Percentiles rank a stretch among this genome's conserved stretches.
Evolutionary conservation across 2,797 vertebrate species (phyloP).

Genomic region (Pempheris klunzingeri): DNA sequence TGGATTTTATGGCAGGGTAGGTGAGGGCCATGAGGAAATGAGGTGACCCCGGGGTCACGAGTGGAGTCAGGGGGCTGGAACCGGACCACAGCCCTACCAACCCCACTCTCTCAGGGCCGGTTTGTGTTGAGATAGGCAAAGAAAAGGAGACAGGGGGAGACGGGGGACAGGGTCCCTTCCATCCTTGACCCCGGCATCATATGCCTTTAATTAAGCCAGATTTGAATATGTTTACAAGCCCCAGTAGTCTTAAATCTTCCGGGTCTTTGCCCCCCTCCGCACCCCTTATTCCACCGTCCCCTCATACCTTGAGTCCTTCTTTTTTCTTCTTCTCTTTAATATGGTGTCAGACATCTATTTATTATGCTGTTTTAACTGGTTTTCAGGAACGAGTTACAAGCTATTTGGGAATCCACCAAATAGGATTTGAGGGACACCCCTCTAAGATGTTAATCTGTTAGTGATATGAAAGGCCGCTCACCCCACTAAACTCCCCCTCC

Average conservation of each 20-base stretch:
- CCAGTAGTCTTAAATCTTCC: conserved; percentile 86
- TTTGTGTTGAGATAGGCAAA: conserved; percentile 52
- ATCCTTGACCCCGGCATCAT: conserved; percentile 81
- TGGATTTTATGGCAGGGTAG: conserved; percentile 87
- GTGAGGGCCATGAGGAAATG: conserved; percentile 89
- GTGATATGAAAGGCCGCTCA: conserved; percentile 86
- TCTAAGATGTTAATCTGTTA: conserved; percentile 87
- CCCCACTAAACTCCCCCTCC: conserved; percentile 82
- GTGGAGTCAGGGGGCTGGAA: conserved; percentile 82
- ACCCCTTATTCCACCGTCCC: conserved; percentile 44
- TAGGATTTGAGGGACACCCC: conserved; percentile 83
- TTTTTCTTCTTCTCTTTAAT: conserved; percentile 83
- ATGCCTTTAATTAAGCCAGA: conserved; percentile 86
- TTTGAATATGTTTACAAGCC: conserved; percentile 89
- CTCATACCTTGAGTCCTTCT: conserved; percentile 65
- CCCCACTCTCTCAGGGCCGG: conserved; percentile 66
- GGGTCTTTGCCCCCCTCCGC: conserved; percentile 57
- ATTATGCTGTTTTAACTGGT: conserved; percentile 85
- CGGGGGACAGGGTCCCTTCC: conserved; percentile 65
- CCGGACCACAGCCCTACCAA: conserved; percentile 71
- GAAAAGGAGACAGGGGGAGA: conserved; percentile 53
- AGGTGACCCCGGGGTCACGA: conserved; percentile 87
- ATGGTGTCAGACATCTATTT: conserved; percentile 87
- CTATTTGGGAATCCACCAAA: conserved; percentile 86
- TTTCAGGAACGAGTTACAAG: conserved; percentile 85